These are phyloP conservation scores for Umimayanthus kanabou DNA, from an alignment of 92 coral and sea anemone genomes.

Conservation along the genomic window DNA sequence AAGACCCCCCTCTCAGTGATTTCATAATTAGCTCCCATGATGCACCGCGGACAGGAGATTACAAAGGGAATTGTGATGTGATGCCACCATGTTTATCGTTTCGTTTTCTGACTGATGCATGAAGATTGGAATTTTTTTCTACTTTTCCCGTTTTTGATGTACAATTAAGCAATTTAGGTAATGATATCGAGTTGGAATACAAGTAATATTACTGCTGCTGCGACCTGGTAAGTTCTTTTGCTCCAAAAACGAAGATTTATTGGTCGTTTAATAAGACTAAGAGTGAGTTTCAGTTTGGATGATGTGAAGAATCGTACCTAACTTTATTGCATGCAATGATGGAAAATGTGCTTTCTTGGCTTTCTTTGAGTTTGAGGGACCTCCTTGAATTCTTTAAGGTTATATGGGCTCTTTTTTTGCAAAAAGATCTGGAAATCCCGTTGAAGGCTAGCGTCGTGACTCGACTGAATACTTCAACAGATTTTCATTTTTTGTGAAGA, in stretches of 20 bases:
- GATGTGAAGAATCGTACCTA: not conserved
- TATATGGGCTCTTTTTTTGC: not conserved
- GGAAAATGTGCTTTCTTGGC: not conserved
- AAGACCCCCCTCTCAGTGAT: not conserved
- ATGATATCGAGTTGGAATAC: conserved; percentile 89
- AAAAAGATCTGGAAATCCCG: not conserved
- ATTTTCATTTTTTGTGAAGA: not conserved
- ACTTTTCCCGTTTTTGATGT: conserved; percentile 1
- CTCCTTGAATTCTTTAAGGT: not conserved
- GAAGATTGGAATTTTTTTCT: conserved; percentile 36
- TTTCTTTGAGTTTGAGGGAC: not conserved
- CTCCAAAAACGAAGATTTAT: not conserved
- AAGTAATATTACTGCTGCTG: conserved; percentile 87
- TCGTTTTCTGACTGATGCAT: conserved; percentile 46
- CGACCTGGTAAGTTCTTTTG: conserved; percentile 79
- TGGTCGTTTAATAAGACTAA: too few species aligned
- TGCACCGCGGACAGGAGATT: conserved; percentile 43
- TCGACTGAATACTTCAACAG: not conserved
- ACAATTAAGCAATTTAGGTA: conserved; percentile 31
- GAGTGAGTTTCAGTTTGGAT: not conserved
- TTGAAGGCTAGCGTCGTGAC: not conserved
- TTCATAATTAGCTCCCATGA: conserved; percentile 51
- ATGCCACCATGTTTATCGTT: not conserved
- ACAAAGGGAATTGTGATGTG: conserved; percentile 16
- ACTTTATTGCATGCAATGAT: too few species aligned